These are phyloP conservation scores for Pachymerium ferrugineum DNA, from an alignment of 2,888 invertebrate species.

Conservation along the genomic window DNA sequence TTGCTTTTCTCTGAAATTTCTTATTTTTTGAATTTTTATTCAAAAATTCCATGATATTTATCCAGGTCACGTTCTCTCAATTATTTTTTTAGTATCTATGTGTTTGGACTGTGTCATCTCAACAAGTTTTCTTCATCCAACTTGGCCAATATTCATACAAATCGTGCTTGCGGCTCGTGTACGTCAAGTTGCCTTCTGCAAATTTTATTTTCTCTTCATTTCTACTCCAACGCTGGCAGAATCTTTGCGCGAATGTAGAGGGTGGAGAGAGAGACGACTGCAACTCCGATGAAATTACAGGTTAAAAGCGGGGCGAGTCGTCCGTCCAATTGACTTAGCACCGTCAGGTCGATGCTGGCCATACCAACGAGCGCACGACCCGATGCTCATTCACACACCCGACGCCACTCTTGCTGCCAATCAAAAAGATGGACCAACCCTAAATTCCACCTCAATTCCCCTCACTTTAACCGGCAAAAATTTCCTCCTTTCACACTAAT, in stretches of 20 bases:
- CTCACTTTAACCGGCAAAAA: background rate
- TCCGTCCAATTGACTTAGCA: background rate
- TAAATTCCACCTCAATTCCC: background rate
- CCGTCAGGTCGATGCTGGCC: background rate
- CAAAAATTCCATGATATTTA: too few species aligned
- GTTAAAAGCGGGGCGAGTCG: background rate
- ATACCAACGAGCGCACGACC: background rate
- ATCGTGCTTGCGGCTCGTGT: background rate
- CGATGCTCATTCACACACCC: slow-evolving; percentile 2
- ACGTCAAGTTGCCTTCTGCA: background rate
- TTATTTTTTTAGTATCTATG: background rate
- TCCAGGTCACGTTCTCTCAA: too few species aligned
- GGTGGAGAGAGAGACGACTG: background rate
- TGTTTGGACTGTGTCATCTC: background rate
- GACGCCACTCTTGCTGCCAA: background rate
- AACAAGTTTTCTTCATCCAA: background rate
- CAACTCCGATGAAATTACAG: slow-evolving; percentile 2
- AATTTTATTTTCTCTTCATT: background rate
- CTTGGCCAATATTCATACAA: background rate
- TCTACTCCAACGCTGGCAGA: background rate
- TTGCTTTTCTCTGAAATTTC: too few species aligned
- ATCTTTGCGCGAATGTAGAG: background rate
- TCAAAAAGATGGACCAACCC: slow-evolving; percentile 2
- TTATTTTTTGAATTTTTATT: too few species aligned
- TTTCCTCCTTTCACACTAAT: background rate